Evolutionary conservation across 2,888 invertebrate species (phyloP).

Genomic region (Callosobruchus maculatus): DNA sequence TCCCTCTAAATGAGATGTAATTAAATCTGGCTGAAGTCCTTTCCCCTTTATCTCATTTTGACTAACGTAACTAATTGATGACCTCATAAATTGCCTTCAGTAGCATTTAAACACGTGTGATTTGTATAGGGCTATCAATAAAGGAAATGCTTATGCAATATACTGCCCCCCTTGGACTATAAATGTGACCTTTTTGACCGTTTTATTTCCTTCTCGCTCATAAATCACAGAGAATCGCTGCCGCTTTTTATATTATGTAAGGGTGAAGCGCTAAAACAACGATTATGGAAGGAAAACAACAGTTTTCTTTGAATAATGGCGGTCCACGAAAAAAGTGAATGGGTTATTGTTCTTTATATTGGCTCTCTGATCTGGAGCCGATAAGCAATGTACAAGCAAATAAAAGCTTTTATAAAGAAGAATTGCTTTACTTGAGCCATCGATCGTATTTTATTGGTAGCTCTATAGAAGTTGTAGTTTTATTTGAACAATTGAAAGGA

Average conservation of each 20-base stretch:
- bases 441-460: too few relatives aligned
- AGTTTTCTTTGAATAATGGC: not conserved
- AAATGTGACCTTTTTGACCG: not conserved
- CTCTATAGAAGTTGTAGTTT: too few relatives aligned
- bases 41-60: too few relatives aligned
- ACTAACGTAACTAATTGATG: too few relatives aligned
- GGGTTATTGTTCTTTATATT: not conserved
- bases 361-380: not conserved
- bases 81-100: too few relatives aligned
- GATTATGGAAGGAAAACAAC: not conserved
- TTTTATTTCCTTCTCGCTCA: not conserved
- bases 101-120: too few relatives aligned
- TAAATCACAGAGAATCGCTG: not conserved
- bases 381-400: not conserved
- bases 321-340: not conserved
- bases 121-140: not conserved
- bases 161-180: not conserved
- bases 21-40: too few relatives aligned
- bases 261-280: not conserved
- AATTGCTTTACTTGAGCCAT: too few relatives aligned
- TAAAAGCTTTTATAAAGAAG: not conserved
- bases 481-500: too few relatives aligned
- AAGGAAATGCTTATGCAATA: not conserved
- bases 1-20: too few relatives aligned
- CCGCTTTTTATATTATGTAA: not conserved